Evolutionary conservation across 1,140 invertebrate species (phyloP), one percentile per base, ranked within the genome.

Genomic region (Drosophila varians): DNA sequence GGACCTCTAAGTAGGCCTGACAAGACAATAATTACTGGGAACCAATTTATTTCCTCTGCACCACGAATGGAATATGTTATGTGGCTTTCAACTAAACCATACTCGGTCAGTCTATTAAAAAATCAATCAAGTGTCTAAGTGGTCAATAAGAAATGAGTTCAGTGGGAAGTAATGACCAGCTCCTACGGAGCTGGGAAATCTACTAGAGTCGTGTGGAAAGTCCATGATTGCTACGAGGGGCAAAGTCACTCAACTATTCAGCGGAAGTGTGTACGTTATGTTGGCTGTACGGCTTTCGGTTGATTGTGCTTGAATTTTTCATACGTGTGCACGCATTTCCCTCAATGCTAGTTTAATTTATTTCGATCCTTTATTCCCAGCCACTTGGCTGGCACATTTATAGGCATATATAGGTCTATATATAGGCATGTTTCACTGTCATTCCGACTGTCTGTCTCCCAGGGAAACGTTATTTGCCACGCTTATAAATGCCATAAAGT

Each of bases 401-500:
- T 19, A 25, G 40, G 48, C 38, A n/a, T n/a, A n/a, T n/a, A n/a
- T n/a, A n/a, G n/a, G n/a, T 71, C 42, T 60, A 28, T 31, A 51
- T 40, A 18, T 16, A 38, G 49, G 19, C 21, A 45, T 28, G 28
- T 3, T 11, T n/a, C 25, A 26, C 18, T 70, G 58, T 52, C 26
- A 11, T 11, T 31, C 40, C 34, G 28, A 2, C 34, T 49, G 57
- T 8, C 40, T 52, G 69, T 57, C 36, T 28, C 28, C 61, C 23
- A 12, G 36, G 48, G 55, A 71, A 31, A 53, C 55, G 40, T 57
- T 65, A 31, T 46, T 56, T 48, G 60, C 34, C 47, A 46, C 58
- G 47, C 47, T 74, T 74, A 62, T 73, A 74, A 66, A 74, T 74
- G 72, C 70, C 72, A 74, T 74, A 74, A 74, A 74, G n/a, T n/a